Evolutionary conservation across 2,888 invertebrate genomes (phyloP).

Genomic region (Drosophila heteroneura): DNA sequence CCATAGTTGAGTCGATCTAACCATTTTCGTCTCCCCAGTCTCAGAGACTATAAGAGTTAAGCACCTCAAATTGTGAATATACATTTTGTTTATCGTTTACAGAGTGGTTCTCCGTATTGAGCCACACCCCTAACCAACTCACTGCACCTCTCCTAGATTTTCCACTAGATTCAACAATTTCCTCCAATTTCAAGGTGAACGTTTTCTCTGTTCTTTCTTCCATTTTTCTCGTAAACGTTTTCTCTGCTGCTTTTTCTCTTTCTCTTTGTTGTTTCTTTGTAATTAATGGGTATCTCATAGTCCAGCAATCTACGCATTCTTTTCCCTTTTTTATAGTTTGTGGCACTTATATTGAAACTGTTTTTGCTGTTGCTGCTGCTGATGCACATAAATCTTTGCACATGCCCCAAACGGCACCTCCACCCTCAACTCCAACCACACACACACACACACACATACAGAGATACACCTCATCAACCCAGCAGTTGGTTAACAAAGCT

Average conservation of each 20-base stretch:
- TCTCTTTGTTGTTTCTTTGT: neutral
- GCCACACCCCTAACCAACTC: no score
- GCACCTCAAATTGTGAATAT: neutral
- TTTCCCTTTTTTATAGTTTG: conserved; percentile 22
- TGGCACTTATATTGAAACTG: conserved; percentile 53
- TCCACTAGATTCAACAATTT: no score
- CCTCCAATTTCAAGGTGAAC: no score
- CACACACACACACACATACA: neutral
- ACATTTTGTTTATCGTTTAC: no score
- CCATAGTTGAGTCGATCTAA: neutral
- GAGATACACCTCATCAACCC: conserved; percentile 28
- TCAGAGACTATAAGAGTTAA: neutral
- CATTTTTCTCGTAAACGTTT: neutral
- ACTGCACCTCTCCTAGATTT: no score
- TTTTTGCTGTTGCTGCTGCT: conserved; percentile 51
- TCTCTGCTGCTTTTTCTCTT: neutral
- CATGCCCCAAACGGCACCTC: neutral
- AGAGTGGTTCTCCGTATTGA: no score
- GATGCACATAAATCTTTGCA: conserved; percentile 69
- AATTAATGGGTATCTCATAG: conserved; percentile 15
- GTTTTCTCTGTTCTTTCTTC: no score
- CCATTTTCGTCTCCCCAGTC: neutral
- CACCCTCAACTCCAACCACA: neutral
- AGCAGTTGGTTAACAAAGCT: conserved; percentile 62
- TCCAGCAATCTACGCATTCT: neutral